Evolutionary conservation across 2,113 vertebrate species (phyloP), one percentile per base, ranked within the genome.

Genomic region (Lutjanus erythropterus): DNA sequence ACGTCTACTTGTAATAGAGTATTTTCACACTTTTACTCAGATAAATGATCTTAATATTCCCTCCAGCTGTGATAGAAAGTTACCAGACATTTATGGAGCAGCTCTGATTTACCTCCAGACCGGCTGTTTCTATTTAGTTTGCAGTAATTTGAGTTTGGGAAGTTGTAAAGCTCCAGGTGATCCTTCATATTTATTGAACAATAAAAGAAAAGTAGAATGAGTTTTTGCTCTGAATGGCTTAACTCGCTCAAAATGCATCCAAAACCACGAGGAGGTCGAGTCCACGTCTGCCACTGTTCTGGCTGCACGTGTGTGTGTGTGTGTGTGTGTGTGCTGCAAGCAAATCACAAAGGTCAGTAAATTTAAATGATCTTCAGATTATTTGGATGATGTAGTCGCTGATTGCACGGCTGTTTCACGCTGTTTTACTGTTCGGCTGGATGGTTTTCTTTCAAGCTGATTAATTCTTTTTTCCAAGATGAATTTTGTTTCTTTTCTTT

Each of bases 81-180:
- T 5, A 69, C 1, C 23, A 41, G 15, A 31, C 23, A 1, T 56
- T 56, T 42, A 55, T 2, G 0, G 25, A 19, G 52, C 70, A 18
- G 64, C 50, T 6, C 37, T 35, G 60, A 53, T 41, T 60, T 3
- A 8, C 44, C 52, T 53, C 33, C 61, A 33, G 53, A 60, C 62
- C 37, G 50, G 23, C 23, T 68, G 79, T 19, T 70, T 64, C 21
- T 73, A 42, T 60, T 73, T 18, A 47, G 31, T 33, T 47, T 23
- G 60, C 29, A 46, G 76, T 64, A 9, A 39, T 55, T 31, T 37
- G 23, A 77, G n/a, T 73, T 49, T 73, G 52, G 42, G 61, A 56
- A 67, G 78, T 59, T 21, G 33, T 80, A 69, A 74, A 68, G 44
- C 78, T 75, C 16, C 46, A 55, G 69, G 41, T 31, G 46, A 68